phyloP scores from a whole-genome alignment of 2,113 vertebrate species.

The Marmota monax region DNA sequence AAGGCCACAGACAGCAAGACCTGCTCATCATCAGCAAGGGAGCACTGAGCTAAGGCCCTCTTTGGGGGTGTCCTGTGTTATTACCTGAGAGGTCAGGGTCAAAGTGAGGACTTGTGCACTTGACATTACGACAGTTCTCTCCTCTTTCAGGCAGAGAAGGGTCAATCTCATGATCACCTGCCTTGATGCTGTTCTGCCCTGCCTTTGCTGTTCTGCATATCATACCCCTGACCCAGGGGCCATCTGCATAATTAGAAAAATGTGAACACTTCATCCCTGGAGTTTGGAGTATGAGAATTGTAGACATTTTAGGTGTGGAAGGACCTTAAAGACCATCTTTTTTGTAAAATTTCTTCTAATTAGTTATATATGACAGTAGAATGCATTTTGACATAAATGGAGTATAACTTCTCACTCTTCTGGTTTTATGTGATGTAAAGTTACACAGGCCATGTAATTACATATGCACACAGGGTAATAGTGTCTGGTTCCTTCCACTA shows the following conservation, averaged over 20 bases:
- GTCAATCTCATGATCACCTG: background rate
- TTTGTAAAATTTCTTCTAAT: no score
- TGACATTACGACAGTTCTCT: background rate
- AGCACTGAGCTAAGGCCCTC: background rate
- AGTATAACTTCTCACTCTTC: no score
- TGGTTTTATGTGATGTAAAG: no score
- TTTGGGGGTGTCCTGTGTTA: background rate
- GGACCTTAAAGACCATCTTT: background rate
- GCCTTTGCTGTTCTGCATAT: background rate
- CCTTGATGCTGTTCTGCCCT: background rate
- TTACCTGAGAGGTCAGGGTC: background rate
- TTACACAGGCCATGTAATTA: no score
- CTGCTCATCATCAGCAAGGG: background rate
- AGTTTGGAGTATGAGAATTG: background rate
- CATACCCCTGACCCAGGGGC: background rate
- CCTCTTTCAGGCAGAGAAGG: background rate
- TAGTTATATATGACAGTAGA: no score
- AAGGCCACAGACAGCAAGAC: background rate
- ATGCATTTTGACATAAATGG: no score
- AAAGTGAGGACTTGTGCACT: background rate
- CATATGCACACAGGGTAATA: no score
- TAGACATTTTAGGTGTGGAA: background rate
- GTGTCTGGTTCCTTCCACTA: no score
- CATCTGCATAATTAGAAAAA: background rate
- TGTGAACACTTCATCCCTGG: background rate